These are phyloP conservation scores for Halcyon senegalensis DNA, from an alignment of 2,113 vertebrate genomes.

Conservation along the genomic window DNA sequence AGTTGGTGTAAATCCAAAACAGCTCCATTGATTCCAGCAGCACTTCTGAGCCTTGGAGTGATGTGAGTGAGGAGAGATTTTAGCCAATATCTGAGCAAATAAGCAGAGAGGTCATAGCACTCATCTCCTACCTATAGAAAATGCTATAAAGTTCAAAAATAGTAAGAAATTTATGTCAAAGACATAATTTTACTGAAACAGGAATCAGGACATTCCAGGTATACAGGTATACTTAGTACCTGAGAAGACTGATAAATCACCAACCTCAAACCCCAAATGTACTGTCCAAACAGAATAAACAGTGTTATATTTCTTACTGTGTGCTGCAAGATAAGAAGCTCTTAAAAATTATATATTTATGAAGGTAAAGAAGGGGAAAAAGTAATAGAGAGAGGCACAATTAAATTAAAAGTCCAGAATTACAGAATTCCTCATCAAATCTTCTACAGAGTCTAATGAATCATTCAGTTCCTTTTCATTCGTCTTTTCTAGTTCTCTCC, in stretches of 20 bases:
- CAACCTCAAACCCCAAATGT: constrained; percentile 33
- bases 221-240: not conserved
- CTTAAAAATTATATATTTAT: constrained; percentile 45
- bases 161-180: constrained; percentile 55
- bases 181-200: constrained; percentile 41
- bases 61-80: not conserved
- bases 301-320: constrained; percentile 46
- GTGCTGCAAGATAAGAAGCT: not conserved
- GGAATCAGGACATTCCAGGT: not conserved
- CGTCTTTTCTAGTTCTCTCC: constrained; percentile 55
- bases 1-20: not conserved
- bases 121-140: constrained; percentile 44
- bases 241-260: constrained; percentile 40
- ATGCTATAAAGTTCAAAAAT: constrained; percentile 42
- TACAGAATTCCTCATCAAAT: constrained; percentile 63
- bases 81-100: constrained; percentile 22
- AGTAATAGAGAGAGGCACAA: constrained; percentile 32
- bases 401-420: constrained; percentile 65
- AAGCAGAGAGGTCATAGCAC: constrained; percentile 13
- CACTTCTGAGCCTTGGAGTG: not conserved
- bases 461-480: constrained; percentile 69
- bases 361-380: constrained; percentile 9
- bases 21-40: not conserved
- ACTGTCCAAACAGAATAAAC: constrained; percentile 52
- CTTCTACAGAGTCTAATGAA: constrained; percentile 60